Evolutionary conservation across 2,797 vertebrate species (phyloP).

Genomic region (Craterocephalus amniculus): DNA sequence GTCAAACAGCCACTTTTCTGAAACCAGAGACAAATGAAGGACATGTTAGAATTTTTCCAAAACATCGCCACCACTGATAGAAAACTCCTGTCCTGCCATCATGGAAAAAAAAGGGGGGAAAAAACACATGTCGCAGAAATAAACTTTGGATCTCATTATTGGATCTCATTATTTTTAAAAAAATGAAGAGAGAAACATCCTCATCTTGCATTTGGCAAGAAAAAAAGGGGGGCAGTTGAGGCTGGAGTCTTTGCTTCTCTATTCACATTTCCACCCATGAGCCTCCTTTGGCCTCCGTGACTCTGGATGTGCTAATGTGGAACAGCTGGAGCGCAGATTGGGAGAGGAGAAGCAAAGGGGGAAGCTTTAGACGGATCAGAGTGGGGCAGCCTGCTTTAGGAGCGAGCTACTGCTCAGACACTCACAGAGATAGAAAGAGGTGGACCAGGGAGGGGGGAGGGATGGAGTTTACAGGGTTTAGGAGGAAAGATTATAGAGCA

Average conservation of each 20-base stretch:
- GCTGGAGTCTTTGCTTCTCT: conserved; percentile 50
- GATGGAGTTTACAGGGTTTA: conserved; percentile 37
- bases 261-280: conserved; percentile 64
- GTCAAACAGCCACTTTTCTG: conserved; percentile 55
- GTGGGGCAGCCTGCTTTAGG: conserved; percentile 60
- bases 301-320: conserved; percentile 81
- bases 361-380: conserved; percentile 75
- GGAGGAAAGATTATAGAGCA: conserved; percentile 49
- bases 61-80: conserved; percentile 27
- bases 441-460: conserved; percentile 16
- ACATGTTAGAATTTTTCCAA: conserved; percentile 40
- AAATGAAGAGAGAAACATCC: conserved; percentile 40
- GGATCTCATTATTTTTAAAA: too few species aligned
- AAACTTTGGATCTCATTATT: conserved; percentile 19
- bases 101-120: conserved; percentile 47
- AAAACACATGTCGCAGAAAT: conserved; percentile 41
- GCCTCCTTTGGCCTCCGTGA: conserved; percentile 59
- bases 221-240: conserved; percentile 45
- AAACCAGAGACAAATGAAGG: conserved; percentile 67
- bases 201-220: conserved; percentile 33
- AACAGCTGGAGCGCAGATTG: conserved; percentile 81
- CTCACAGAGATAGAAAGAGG: conserved; percentile 53
- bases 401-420: conserved; percentile 69
- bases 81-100: conserved; percentile 32
- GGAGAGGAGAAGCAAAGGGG: conserved; percentile 59